These are phyloP conservation scores for Danio kyathit DNA, from an alignment of 2,797 vertebrate genomes.

Conservation along the genomic window DNA sequence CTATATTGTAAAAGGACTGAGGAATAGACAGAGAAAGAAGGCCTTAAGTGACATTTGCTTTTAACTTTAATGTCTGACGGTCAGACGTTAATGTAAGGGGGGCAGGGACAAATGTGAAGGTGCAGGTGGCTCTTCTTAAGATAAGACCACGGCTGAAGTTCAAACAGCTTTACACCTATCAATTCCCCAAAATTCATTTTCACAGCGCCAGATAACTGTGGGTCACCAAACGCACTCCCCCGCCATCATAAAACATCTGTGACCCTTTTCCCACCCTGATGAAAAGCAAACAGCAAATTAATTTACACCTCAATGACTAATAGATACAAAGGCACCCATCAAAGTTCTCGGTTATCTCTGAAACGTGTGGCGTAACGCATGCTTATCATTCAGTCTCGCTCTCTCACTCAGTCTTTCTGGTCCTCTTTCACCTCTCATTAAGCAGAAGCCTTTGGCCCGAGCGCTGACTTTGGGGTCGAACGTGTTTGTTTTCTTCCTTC, in stretches of 20 bases:
- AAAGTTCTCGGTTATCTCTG: conserved; percentile 49
- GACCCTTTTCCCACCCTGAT: conserved; percentile 12
- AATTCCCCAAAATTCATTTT: conserved; percentile 28
- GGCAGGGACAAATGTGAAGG: neutral
- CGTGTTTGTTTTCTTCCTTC: conserved; percentile 17
- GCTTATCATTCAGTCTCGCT: neutral
- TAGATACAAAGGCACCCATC: conserved; percentile 38
- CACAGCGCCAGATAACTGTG: conserved; percentile 49
- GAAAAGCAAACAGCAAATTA: conserved; percentile 46
- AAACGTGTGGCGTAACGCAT: neutral
- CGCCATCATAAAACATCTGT: neutral
- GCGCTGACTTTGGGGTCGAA: neutral
- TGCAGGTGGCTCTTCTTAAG: conserved; percentile 60
- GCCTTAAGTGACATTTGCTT: conserved; percentile 54
- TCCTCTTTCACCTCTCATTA: conserved; percentile 10
- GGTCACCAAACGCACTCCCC: conserved; percentile 28
- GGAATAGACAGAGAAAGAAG: neutral
- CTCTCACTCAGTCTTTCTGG: neutral
- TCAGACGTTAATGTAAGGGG: conserved; percentile 2
- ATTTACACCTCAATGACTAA: conserved; percentile 45
- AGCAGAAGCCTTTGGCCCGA: neutral
- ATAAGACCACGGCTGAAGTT: conserved; percentile 53
- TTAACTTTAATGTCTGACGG: conserved; percentile 41
- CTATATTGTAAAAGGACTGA: neutral
- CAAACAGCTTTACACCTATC: conserved; percentile 50